Base-by-base conservation (phyloP, 2,797 vertebrate genomes). In the Nyctalus aviator region DNA sequence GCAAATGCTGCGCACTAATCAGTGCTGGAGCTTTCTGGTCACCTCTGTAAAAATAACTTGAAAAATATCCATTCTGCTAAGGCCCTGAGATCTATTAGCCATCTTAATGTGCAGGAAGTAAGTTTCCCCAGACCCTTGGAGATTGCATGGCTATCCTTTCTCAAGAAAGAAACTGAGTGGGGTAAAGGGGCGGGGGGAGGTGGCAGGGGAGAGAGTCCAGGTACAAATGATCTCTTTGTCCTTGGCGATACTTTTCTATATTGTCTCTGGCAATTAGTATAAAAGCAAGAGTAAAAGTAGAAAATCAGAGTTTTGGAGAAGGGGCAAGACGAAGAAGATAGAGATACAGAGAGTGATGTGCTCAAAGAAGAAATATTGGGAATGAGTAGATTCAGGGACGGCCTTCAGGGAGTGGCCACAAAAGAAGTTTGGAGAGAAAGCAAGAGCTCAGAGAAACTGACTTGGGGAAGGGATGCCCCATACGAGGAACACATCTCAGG, bases 11-110 rank as follows among this genome's bases (percentile, higher is more conserved):
- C 10, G 71, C 75, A 41, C 30, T 68, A 20, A 84, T 90, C 50
- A 64, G 64, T 57, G 30, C 83, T 73, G 73, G 69, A 75, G 84
- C 72, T 57, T 46, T 93, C 89, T 77, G 5, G 25, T 59, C 35
- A 5, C 44, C n/a, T 87, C 32, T 79, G 8, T 71, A 76, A 64
- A 76, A 77, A 85, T 57, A 75, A 14, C 46, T 76, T 46, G 30
- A 46, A 81, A 62, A 30, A 30, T 62, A 62, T 94, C 66, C 23
- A 79, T 35, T 95, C 53, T 84, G 88, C 35, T 86, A 76, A 89
- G 68, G 50, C 35, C 90, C 32, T 25, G 30, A 25, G 6, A 30
- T 27, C 78, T 59, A 68, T 11, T 8, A 90, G 46, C 27, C n/a
- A 68, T 64, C 71, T 66, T 86, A 41, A 30, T 55, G 81, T 59